Evolutionary conservation across 1,140 invertebrate species (phyloP), one percentile per base, ranked within the genome.

Genomic region (Drosophila navojoa): DNA sequence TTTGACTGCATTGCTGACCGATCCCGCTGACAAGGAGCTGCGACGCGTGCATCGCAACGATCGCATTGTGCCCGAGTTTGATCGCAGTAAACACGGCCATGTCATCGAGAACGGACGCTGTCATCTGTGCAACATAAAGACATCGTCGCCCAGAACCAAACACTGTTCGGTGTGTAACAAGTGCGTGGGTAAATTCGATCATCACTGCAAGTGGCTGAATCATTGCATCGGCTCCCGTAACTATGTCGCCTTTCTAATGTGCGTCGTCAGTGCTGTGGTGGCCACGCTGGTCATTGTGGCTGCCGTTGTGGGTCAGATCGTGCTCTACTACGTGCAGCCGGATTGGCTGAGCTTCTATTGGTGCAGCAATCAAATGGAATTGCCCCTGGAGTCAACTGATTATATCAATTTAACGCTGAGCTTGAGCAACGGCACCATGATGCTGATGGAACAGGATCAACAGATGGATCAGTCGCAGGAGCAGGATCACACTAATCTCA

Each of bases 171-270:
- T 97, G 50, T 99, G 98, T 93, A 99, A 99, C 93, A 99, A 99
- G 93, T 99, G 98, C 92, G 96, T 99, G 2, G 94, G 95, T 5
- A 94, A 95, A 38, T 99, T 99, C 92, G 98, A 99, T 87, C 96
- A 97, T 92, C 98, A 99, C 92, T 99, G 98, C 93, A 98, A 98
- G 93, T 99, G 98, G 98, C 93, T 99, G 27, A 99, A 99, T 93
- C 98, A 98, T 91, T 99, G 98, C 93, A 95, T 99, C 22, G 98
- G 98, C 0, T 94, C 94, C 7, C 94, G 97, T 67, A 99, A 99
- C 91, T 99, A 99, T 93, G 94, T 93, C 27, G 95, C 96, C 19
- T 99, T 99, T 91, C 94, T 98, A 25, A 94, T 95, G 77, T 97
- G 97, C 81, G 94, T 99, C 7, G 93, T 96, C n/a, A 97, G 96